Percentiles rank a stretch among this genome's conserved stretches.
Evolutionary conservation across 2,797 vertebrate species (phyloP).

Genomic region (Brotogeris chrysoptera): DNA sequence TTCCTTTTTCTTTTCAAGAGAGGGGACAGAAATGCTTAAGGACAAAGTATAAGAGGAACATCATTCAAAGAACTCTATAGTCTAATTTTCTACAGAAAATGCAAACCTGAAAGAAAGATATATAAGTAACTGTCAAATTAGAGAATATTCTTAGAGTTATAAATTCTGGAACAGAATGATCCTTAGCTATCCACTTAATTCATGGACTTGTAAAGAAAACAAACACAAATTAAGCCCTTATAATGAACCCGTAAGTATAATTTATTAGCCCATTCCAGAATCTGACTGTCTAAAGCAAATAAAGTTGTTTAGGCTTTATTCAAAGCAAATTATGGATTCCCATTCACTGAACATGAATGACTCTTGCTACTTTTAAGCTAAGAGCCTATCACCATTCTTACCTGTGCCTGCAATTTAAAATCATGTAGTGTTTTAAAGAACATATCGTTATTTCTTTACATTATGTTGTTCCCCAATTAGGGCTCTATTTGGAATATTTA

Average conservation of each 20-base stretch:
- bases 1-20: conserved; percentile 12
- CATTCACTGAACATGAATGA: background rate
- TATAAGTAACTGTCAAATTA: background rate
- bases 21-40: conserved; percentile 9
- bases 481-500: background rate
- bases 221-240: background rate
- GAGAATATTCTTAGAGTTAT: background rate
- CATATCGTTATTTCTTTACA: background rate
- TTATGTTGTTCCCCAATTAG: background rate
- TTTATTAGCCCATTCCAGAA: background rate
- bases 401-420: background rate
- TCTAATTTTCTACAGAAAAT: conserved; percentile 9
- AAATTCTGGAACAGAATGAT: background rate
- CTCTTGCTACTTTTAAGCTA: background rate
- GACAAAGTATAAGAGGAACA: background rate
- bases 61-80: background rate
- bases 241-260: background rate
- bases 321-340: background rate
- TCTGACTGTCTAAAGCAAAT: background rate
- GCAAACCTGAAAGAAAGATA: background rate
- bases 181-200: background rate
- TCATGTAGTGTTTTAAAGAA: background rate
- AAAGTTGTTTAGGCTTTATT: background rate
- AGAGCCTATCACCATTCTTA: background rate
- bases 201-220: background rate